Evolutionary conservation across 37 sponge, comb jelly and placozoan species (phyloP).

Genomic region (Axinella damicornis): DNA sequence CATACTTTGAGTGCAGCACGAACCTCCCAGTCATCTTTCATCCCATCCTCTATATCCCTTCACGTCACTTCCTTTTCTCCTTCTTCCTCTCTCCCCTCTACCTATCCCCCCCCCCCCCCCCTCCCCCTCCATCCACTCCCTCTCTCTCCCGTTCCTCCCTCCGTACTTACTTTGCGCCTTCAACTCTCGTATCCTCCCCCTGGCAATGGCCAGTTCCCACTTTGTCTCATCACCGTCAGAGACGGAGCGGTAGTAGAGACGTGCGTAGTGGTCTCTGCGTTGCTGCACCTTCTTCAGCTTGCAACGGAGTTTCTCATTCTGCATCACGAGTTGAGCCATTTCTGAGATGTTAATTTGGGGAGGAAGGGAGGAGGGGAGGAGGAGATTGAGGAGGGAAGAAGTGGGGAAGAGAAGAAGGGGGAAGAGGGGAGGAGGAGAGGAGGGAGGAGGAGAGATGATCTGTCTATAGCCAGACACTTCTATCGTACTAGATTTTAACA

Average conservation of each 20-base stretch:
- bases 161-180: conserved; percentile 38
- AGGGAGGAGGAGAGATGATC: not conserved
- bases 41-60: no score
- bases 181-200: conserved; percentile 19
- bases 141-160: no score
- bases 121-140: no score
- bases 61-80: no score
- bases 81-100: no score
- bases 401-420: no score
- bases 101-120: no score
- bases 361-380: no score
- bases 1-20: no score
- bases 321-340: conserved; percentile 37
- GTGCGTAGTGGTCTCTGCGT: conserved; percentile 65
- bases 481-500: no score
- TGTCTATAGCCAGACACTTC: not conserved
- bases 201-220: conserved; percentile 33
- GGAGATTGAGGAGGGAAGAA: no score
- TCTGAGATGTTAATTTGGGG: conserved; percentile 17
- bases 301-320: conserved; percentile 38
- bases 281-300: conserved; percentile 54
- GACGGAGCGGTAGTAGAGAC: conserved; percentile 35
- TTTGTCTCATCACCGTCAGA: conserved; percentile 50
- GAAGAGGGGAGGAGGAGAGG: not conserved
- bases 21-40: no score